These are phyloP conservation scores for Plodia interpunctella DNA, from an alignment of 1,140 invertebrate species.

Conservation along the genomic window DNA sequence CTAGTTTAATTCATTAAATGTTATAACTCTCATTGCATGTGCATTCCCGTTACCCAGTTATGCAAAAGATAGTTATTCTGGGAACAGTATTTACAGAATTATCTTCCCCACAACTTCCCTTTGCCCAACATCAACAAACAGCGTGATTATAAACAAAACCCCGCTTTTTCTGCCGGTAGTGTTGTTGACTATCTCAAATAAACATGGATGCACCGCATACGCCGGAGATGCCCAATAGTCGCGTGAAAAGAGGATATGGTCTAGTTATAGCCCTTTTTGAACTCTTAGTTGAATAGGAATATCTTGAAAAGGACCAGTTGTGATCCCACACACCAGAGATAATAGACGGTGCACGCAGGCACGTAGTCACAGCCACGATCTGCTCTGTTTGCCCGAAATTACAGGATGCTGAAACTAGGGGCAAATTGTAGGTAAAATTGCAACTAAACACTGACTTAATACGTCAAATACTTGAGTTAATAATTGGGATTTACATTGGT, in stretches of 20 bases:
- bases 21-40: not conserved
- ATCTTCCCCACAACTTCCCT: slow-evolving; percentile 4
- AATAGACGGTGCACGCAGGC: not conserved
- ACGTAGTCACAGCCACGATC: not conserved
- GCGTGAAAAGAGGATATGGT: no score
- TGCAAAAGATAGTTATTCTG: not conserved
- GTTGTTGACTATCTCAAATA: slow-evolving; percentile 3
- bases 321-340: not conserved
- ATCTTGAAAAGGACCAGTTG: no score
- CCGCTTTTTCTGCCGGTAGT: not conserved
- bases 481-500: no score
- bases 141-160: slow-evolving; percentile 3
- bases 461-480: not conserved
- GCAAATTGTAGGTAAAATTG: not conserved
- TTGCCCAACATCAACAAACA: not conserved
- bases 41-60: not conserved
- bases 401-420: slow-evolving; percentile 3
- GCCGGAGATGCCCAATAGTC: no score
- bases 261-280: no score
- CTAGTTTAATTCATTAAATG: not conserved
- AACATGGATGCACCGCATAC: not conserved
- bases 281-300: no score
- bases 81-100: not conserved
- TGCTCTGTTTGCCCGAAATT: slow-evolving; percentile 1
- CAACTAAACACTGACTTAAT: not conserved